A percentile compares a stretch with the other conserved stretches of the same genome.
phyloP scores from a whole-genome alignment of 2,797 vertebrate species.

The Acanthopagrus latus region DNA sequence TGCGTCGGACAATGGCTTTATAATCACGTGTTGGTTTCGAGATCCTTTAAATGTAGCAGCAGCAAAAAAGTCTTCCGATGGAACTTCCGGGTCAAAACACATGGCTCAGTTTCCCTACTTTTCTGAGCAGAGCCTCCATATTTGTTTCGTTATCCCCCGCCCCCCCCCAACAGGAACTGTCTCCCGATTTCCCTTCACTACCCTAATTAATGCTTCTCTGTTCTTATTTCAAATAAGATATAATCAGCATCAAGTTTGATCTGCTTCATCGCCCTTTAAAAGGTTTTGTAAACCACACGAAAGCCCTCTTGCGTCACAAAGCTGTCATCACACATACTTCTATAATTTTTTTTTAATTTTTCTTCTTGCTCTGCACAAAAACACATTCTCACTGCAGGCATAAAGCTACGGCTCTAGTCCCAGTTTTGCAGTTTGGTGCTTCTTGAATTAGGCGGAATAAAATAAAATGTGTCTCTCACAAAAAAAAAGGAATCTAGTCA shows the following conservation, averaged over 20 bases:
- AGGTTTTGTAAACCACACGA: constrained; percentile 18
- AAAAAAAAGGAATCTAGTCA: constrained; percentile 5
- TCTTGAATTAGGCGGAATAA: background rate
- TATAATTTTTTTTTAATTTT: constrained; percentile 17
- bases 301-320: constrained; percentile 9
- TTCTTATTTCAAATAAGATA: constrained; percentile 13
- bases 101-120: background rate
- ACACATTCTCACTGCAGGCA: background rate
- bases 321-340: constrained; percentile 13
- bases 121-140: background rate
- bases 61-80: background rate
- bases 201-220: constrained; percentile 18
- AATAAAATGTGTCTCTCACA: background rate
- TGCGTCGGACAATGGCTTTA: constrained; percentile 52
- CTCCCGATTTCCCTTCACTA: background rate
- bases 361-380: background rate
- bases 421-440: constrained; percentile 12
- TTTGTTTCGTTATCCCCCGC: constrained; percentile 4
- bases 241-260: constrained; percentile 9
- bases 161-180: background rate
- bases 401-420: constrained; percentile 6
- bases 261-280: constrained; percentile 9
- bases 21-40: constrained; percentile 47
- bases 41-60: constrained; percentile 20
- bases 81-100: constrained; percentile 27